phyloP scores from a whole-genome alignment of 2,797 vertebrate species.

The Halcyon smyrnensis region DNA sequence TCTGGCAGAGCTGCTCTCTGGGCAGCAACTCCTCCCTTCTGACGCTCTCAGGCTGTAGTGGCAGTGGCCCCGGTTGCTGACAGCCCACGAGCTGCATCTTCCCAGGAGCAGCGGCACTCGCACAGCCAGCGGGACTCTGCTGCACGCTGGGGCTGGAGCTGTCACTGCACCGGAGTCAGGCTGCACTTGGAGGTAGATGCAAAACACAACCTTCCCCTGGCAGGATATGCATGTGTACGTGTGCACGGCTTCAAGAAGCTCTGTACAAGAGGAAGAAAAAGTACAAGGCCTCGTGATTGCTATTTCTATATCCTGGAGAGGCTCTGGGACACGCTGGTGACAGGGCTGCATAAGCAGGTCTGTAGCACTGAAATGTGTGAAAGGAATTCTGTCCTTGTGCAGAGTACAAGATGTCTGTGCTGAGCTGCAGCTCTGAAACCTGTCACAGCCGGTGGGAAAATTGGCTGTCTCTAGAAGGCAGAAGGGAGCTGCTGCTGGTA shows the following conservation, averaged over 20 bases:
- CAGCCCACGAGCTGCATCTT: background rate
- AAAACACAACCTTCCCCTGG: background rate
- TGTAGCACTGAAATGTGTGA: background rate
- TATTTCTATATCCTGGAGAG: background rate
- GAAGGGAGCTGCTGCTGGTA: background rate
- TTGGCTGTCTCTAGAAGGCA: background rate
- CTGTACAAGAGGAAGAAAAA: background rate
- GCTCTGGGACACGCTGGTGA: background rate
- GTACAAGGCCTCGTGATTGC: background rate
- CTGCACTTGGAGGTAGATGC: background rate
- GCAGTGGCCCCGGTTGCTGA: background rate
- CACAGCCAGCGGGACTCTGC: background rate
- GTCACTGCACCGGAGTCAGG: background rate
- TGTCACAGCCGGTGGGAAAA: background rate
- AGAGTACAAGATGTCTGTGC: background rate
- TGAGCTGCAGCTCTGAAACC: background rate
- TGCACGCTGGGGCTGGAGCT: fast-evolving
- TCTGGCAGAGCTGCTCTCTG: background rate
- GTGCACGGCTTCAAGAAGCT: background rate
- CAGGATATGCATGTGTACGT: fast-evolving
- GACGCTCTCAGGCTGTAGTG: background rate
- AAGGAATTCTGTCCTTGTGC: background rate
- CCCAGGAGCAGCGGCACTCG: background rate
- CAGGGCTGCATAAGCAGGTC: background rate
- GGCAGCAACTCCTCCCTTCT: background rate